phyloP scores from a whole-genome alignment of 2,797 vertebrate species.

The Enteromius argenteus region DNA sequence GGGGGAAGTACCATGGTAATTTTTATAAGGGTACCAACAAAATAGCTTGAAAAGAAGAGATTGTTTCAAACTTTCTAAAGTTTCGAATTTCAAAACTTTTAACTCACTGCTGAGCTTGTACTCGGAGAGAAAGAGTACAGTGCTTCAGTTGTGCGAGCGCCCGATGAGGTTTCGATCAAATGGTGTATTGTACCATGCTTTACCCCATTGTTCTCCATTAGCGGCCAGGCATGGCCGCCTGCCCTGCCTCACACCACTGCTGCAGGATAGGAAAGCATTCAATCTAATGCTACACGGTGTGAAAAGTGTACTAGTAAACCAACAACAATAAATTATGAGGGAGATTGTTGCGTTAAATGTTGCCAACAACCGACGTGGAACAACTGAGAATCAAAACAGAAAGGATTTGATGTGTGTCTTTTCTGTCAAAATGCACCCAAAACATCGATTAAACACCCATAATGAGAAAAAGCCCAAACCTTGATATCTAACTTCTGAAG shows the following conservation, averaged over 20 bases:
- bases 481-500: constrained; percentile 66
- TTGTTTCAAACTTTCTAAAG: constrained; percentile 31
- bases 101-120: background rate
- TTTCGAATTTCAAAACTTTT: constrained; percentile 34
- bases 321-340: constrained; percentile 10
- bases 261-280: constrained; percentile 29
- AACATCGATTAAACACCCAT: constrained; percentile 33
- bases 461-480: constrained; percentile 62
- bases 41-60: background rate
- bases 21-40: background rate
- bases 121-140: background rate
- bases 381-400: constrained; percentile 3
- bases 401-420: background rate
- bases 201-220: constrained; percentile 66
- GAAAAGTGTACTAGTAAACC: constrained; percentile 47
- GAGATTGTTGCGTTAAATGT: background rate
- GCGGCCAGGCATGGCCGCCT: constrained; percentile 62
- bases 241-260: constrained; percentile 60
- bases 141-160: background rate
- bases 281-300: constrained; percentile 36
- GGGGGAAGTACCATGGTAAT: background rate
- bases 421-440: constrained; percentile 31
- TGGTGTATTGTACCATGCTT: constrained; percentile 60
- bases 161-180: constrained; percentile 28
- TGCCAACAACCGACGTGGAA: background rate